Base-by-base conservation (phyloP, 2,888 invertebrate genomes). In the Rhorus exstirpatorius region DNA sequence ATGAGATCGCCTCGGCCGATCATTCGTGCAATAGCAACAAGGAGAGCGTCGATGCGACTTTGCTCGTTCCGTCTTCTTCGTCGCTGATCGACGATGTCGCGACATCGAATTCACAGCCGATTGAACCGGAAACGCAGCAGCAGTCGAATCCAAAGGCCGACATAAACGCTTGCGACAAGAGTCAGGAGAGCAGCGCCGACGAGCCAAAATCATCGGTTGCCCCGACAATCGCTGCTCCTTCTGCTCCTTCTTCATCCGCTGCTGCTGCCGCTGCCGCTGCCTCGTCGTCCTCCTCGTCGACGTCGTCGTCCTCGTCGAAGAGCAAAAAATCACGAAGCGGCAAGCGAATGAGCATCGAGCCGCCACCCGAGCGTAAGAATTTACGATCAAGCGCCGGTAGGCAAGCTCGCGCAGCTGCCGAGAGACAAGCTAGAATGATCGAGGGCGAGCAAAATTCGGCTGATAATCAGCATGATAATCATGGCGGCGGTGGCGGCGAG, bases 351-450 rank as follows among this genome's bases (percentile, higher is more conserved):
- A 93, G 91, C n/a, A 92, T 94, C 51, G 94, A 94, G 85, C 95
- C 94, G 8, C 94, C 94, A 6, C 93, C 94, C 1, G 95, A 95
- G 86, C 93, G 95, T 81, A 95, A 95, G 86, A 95, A 95, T 89
- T 90, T 95, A 80, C 93, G 95, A 38, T 97, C 97, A 3, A 97
- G 97, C 92, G 96, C 97, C 41, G 96, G 96, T 41, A 93, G 96
- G 81, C 96, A 96, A 79, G 95, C 95, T 4, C 93, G 94, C 67
- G 94, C 94, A 1, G 94, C 94, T 46, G 94, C 94, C 41, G 93
- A 93, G 74, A 84, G 93, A 26, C 93, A 93, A 75, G 93, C 92
- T 8, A 88, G 92, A 44, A 89, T 91, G 88, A 53, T 68, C 68
- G 91, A 91, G 76, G 91, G 86, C 92, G 96, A 87, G 95, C 95